phyloP scores from a whole-genome alignment of 2,888 invertebrate species.

The Malachius bipustulatus region DNA sequence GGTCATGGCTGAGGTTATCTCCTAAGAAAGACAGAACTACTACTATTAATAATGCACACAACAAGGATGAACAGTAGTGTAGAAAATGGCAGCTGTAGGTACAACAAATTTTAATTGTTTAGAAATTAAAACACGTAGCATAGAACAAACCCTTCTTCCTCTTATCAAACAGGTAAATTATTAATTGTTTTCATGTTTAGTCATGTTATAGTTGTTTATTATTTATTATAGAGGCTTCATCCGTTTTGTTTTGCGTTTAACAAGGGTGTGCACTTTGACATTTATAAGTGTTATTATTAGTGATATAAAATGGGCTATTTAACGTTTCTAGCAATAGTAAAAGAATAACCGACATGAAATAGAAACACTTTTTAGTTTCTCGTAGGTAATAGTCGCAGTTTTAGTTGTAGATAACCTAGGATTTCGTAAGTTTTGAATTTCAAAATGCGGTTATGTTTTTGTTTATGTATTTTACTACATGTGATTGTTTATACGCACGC shows the following conservation, averaged over 20 bases:
- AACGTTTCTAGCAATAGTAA: no score
- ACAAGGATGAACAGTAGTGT: conserved; percentile 31
- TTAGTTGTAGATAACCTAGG: no score
- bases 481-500: conserved; percentile 25
- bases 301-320: not conserved
- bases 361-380: no score
- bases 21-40: conserved; percentile 21
- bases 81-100: conserved; percentile 46
- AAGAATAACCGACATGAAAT: no score
- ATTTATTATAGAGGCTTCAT: conserved; percentile 9
- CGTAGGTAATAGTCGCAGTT: no score
- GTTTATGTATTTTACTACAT: conserved; percentile 23
- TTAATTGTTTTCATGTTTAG: conserved; percentile 1
- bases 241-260: conserved; percentile 11
- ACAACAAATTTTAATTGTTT: conserved; percentile 47
- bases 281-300: conserved; percentile 14
- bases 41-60: conserved; percentile 12
- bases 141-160: conserved; percentile 87
- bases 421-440: not conserved
- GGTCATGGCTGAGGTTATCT: conserved; percentile 22
- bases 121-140: conserved; percentile 87
- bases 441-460: conserved; percentile 21
- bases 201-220: no score
- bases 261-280: conserved; percentile 27
- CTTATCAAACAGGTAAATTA: conserved; percentile 80